A percentile compares a stretch with the other conserved stretches of the same genome.
Conservation (phyloP, 2,113 vertebrate species). For the Seriola dumerili region DNA sequence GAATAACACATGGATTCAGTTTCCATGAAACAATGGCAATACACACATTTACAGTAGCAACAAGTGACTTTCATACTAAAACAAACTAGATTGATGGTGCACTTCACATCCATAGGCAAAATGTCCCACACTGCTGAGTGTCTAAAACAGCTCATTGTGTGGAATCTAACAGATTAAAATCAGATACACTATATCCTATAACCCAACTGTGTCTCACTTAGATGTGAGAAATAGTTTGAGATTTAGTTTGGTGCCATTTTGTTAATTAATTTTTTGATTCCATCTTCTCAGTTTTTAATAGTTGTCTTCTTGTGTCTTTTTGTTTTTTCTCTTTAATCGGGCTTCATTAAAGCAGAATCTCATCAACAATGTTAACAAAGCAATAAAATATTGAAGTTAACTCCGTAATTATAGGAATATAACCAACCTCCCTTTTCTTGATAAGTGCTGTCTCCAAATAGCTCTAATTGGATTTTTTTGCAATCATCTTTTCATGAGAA, state of each 20-base stretch:
- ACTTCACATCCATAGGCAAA: no score
- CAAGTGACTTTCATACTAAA: no score
- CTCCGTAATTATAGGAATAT: not conserved
- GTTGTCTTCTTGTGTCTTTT: not conserved
- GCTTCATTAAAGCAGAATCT: not conserved
- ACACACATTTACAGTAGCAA: not conserved
- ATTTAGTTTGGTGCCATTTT: not conserved
- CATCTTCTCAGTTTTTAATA: not conserved
- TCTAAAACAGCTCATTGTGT: no score
- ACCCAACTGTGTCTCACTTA: not conserved
- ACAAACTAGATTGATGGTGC: no score
- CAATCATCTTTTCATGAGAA: not conserved
- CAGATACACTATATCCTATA: not conserved
- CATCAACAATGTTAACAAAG: conserved; percentile 2
- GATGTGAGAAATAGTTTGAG: not conserved
- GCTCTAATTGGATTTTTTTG: not conserved
- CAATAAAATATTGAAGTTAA: not conserved
- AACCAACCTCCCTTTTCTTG: not conserved
- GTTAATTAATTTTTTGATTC: not conserved
- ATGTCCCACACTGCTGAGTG: no score
- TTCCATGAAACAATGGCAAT: not conserved
- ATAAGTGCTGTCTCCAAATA: not conserved
- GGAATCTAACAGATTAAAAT: no score
- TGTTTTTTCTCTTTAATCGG: not conserved
- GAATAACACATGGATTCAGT: not conserved